phyloP scores from a whole-genome alignment of 64 coral and sea anemone genomes.

The Catalaphyllia jardinei region DNA sequence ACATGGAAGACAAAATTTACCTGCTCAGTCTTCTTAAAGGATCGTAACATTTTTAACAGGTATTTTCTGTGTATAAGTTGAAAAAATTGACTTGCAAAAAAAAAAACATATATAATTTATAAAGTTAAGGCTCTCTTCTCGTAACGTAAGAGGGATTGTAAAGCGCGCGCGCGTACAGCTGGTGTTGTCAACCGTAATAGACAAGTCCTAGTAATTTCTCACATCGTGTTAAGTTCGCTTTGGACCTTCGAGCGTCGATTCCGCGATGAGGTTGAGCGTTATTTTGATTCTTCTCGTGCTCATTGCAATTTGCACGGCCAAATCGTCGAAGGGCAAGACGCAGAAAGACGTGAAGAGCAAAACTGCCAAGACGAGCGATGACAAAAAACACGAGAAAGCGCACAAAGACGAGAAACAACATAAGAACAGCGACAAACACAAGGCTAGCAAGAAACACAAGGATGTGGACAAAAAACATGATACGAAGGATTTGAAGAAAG shows the following conservation, averaged over 20 bases:
- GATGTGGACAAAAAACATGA: slow-evolving; percentile 4
- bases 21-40: slow-evolving; percentile 19
- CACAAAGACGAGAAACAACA: slow-evolving; percentile 24
- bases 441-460: not conserved
- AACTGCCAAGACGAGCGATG: not conserved
- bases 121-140: slow-evolving; percentile 1
- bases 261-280: slow-evolving; percentile 28
- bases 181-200: slow-evolving; percentile 16
- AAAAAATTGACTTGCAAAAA: slow-evolving; percentile 30
- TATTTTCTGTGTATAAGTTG: not conserved
- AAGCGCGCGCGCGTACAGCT: slow-evolving; percentile 2
- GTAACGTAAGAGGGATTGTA: not conserved
- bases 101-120: slow-evolving; percentile 18
- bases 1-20: not conserved
- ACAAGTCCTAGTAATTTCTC: not conserved
- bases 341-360: slow-evolving; percentile 23
- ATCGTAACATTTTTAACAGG: slow-evolving; percentile 14
- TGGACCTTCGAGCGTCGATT: not conserved
- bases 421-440: not conserved
- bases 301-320: slow-evolving; percentile 48
- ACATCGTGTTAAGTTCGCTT: no score
- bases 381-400: slow-evolving; percentile 26
- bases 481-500: slow-evolving; percentile 16
- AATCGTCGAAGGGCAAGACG: slow-evolving; percentile 36
- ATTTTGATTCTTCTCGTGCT: slow-evolving; percentile 31